Conservation (phyloP, 2,113 vertebrate species). For the Mormyrus lacerda region DNA sequence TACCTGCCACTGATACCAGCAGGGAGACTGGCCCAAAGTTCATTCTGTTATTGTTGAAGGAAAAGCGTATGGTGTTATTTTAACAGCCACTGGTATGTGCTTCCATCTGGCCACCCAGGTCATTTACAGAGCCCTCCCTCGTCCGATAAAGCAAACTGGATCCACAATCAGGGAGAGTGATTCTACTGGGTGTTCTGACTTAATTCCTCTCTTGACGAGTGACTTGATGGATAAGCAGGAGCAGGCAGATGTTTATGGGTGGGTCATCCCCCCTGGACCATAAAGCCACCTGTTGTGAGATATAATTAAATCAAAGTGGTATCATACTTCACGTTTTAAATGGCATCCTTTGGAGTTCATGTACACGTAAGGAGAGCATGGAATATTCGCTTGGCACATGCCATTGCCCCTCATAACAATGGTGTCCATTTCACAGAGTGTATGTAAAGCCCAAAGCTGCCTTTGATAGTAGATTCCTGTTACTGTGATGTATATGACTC, state of each 20-base stretch:
- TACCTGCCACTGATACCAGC: not conserved
- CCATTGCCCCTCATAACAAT: not conserved
- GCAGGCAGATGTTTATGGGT: not conserved
- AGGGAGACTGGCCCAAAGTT: not conserved
- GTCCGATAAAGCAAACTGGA: not conserved
- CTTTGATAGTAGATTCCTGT: not conserved
- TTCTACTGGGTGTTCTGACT: not conserved
- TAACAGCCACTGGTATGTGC: not conserved
- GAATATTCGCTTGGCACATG: not conserved
- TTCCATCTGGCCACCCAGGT: not conserved
- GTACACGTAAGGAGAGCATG: not conserved
- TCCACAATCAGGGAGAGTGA: not conserved
- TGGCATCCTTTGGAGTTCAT: not conserved
- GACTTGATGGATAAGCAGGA: not conserved
- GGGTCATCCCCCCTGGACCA: not conserved
- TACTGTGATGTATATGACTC: not conserved
- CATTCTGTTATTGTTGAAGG: not conserved
- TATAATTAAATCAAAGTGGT: not conserved
- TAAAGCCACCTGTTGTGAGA: not conserved
- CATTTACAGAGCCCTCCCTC: not conserved
- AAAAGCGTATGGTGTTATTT: not conserved
- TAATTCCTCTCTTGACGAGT: not conserved
- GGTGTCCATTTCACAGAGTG: not conserved
- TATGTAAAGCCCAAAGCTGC: not conserved
- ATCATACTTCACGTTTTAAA: not conserved